These are phyloP conservation scores for Smutsia temminckii DNA, from an alignment of 2,797 vertebrate species.

Conservation along the genomic window DNA sequence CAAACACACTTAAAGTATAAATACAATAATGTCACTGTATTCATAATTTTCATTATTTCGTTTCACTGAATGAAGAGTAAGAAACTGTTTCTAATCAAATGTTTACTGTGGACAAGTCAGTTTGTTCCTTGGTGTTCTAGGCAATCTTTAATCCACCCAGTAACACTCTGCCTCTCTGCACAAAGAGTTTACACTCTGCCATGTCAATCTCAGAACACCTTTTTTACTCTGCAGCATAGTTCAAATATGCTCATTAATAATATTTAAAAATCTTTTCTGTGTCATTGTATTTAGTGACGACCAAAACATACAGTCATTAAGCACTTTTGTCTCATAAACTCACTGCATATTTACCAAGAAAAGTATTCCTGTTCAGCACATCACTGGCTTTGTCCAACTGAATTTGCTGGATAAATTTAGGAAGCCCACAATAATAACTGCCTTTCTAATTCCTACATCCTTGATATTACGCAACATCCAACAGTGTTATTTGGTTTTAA, in stretches of 20 bases:
- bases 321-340: neutral
- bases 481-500: neutral
- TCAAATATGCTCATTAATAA: neutral
- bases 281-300: neutral
- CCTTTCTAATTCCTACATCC: neutral
- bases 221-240: neutral
- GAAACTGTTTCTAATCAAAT: neutral
- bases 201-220: neutral
- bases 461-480: neutral
- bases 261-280: neutral
- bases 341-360: neutral
- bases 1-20: neutral
- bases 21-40: neutral
- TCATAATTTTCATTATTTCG: neutral
- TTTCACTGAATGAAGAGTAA: neutral
- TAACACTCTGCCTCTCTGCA: neutral
- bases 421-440: neutral
- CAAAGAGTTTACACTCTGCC: neutral
- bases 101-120: neutral
- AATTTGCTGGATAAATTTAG: neutral
- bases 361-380: neutral
- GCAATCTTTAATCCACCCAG: neutral
- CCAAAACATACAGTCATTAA: neutral
- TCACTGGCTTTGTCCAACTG: neutral
- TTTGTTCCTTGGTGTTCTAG: neutral